Base-by-base conservation (phyloP, 2,797 vertebrate species). In the Antrozous pallidus region DNA sequence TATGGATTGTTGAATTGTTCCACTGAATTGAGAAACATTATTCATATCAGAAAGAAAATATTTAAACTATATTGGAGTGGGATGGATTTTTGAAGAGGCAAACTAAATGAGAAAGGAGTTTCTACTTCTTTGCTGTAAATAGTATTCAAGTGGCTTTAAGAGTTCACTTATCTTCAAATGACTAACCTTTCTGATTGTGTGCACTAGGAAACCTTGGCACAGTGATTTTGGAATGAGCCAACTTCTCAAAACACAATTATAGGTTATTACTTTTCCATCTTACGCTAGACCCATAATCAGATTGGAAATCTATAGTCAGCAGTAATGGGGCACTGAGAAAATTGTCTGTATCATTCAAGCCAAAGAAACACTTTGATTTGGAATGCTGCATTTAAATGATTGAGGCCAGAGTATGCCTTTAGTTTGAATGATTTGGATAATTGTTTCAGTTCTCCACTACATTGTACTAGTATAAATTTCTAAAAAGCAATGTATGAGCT, bases 331-430 rank as follows among this genome's bases (percentile, higher is more conserved):
- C 17, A 31, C 58, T 67, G 91, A 97, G 70, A 95, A 94, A 96
- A 95, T 94, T 93, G 90, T 69, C 65, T 42, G 17, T 93, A 95
- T 90, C 74, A 95, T 95, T 95, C 74, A 90, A 91, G 70, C 24
- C 71, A 96, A 95, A 95, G 87, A 95, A 96, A 96, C 40, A 88
- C 88, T 97, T 96, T 95, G 90, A 97, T 96, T 96, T 96, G 91
- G 90, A 88, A 95, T 94, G 96, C 88, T 95, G 69, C 93, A 63
- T 86, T 58, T 82, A 78, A 93, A 86, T 96, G 95, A 96, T 94
- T 94, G 70, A 70, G 94, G 70, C 87, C 94, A 95, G 54, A 95
- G 88, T 91, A 14, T 42, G 81, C 42, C 51, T 96, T 88, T 92
- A 69, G 65, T 94, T 36, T 91, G 79, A 94, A 74, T 95, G 85